These are phyloP conservation scores for Epinotia bilunana DNA, from an alignment of 2,888 invertebrate species.

Conservation along the genomic window DNA sequence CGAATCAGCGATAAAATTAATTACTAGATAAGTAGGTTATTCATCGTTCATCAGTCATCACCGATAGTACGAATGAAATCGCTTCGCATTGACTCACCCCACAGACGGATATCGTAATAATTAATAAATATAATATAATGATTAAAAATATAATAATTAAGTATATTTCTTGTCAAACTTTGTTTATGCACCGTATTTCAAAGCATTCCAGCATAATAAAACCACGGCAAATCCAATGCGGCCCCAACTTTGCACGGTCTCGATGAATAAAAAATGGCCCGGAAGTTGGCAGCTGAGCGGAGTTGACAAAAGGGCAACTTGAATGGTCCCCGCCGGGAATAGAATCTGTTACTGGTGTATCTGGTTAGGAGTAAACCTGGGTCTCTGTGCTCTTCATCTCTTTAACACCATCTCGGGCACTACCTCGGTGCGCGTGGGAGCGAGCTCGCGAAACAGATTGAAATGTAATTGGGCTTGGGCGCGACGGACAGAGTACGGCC, in stretches of 20 bases:
- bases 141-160: too few species aligned
- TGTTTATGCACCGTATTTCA: neutral
- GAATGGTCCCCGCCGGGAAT: slow-evolving; percentile 25
- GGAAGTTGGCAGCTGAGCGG: slow-evolving; percentile 18
- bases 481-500: too few species aligned
- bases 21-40: too few species aligned
- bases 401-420: too few species aligned
- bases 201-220: slow-evolving; percentile 1
- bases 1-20: too few species aligned
- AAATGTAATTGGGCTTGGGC: too few species aligned
- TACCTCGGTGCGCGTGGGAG: too few species aligned
- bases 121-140: too few species aligned
- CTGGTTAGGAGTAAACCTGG: neutral
- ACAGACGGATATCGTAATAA: neutral
- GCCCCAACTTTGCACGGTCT: neutral
- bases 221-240: neutral
- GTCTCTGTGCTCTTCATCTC: neutral
- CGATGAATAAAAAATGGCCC: slow-evolving; percentile 14
- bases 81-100: neutral
- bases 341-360: slow-evolving; percentile 17
- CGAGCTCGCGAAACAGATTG: too few species aligned
- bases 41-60: too few species aligned
- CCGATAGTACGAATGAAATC: too few species aligned
- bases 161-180: neutral
- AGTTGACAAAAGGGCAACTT: slow-evolving; percentile 23